These are phyloP conservation scores for Sminthurides aquaticus DNA, from an alignment of 2,888 invertebrate species.

Conservation along the genomic window DNA sequence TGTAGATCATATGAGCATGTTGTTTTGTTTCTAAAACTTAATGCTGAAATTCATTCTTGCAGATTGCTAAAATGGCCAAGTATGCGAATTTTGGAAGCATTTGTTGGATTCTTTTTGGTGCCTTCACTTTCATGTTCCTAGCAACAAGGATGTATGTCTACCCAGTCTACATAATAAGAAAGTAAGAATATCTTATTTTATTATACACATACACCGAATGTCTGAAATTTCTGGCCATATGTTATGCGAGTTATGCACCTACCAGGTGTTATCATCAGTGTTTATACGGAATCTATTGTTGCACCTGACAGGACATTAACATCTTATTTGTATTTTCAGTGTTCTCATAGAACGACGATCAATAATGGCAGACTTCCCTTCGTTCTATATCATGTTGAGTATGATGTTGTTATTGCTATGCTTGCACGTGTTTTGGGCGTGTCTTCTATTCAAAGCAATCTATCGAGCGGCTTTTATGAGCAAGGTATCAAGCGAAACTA, in stretches of 20 bases:
- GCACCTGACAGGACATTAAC: too few species aligned
- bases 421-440: constrained; percentile 25
- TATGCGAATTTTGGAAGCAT: constrained; percentile 80
- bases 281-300: too few species aligned
- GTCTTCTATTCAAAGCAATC: constrained; percentile 18
- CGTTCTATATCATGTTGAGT: constrained; percentile 56
- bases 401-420: constrained; percentile 18
- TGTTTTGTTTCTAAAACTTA: too few species aligned
- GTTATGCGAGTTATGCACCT: too few species aligned
- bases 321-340: constrained; percentile 22
- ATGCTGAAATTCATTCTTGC: too few species aligned
- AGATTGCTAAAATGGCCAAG: constrained; percentile 91
- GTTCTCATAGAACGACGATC: constrained; percentile 76
- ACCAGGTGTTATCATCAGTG: too few species aligned
- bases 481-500: too few species aligned
- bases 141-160: constrained; percentile 77
- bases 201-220: too few species aligned
- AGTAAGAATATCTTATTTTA: too few species aligned
- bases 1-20: too few species aligned
- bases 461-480: constrained; percentile 61
- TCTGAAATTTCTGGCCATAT: too few species aligned
- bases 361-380: constrained; percentile 81
- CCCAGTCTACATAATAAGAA: constrained; percentile 79
- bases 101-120: constrained; percentile 77
- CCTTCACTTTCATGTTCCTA: constrained; percentile 87